Percentiles rank a stretch among this genome's conserved stretches.
Conservation (phyloP, 2,888 invertebrate genomes). For the Drosophila seclusa region DNA sequence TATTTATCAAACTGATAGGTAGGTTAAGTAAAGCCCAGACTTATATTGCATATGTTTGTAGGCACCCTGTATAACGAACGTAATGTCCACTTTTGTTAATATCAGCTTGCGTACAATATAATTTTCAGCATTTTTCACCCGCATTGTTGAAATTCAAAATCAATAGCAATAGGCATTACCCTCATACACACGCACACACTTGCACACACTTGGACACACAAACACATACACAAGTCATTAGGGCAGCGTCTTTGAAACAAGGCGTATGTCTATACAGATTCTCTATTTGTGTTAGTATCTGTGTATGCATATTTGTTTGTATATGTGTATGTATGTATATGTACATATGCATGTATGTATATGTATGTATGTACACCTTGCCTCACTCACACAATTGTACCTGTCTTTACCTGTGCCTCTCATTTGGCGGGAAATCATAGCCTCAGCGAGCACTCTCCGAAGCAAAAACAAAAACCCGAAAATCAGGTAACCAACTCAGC, state of each 20-base stretch:
- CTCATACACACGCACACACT: not conserved
- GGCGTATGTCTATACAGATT: slow-evolving; percentile 34
- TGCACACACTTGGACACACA: slow-evolving; percentile 1
- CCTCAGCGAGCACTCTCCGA: slow-evolving; percentile 49
- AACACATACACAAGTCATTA: slow-evolving; percentile 29
- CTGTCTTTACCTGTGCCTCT: slow-evolving; percentile 73
- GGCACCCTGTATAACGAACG: slow-evolving; percentile 53
- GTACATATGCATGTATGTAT: slow-evolving; percentile 47
- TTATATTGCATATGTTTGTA: not conserved
- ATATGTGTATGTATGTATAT: slow-evolving; percentile 18
- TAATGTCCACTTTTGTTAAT: slow-evolving; percentile 58
- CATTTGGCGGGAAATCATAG: slow-evolving; percentile 79
- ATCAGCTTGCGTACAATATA: slow-evolving; percentile 70
- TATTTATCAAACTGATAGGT: not conserved
- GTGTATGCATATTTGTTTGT: slow-evolving; percentile 43
- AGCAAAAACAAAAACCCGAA: slow-evolving; percentile 79
- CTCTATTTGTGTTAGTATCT: slow-evolving; percentile 26
- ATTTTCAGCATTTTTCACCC: slow-evolving; percentile 78
- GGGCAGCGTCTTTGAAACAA: slow-evolving; percentile 59
- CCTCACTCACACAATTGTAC: slow-evolving; percentile 51
- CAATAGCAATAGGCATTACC: slow-evolving; percentile 44
- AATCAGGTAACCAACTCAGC: slow-evolving; percentile 77
- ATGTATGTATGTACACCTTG: slow-evolving; percentile 55
- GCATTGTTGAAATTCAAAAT: slow-evolving; percentile 77
- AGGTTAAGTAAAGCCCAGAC: too few relatives aligned